Conservation (phyloP, 2,888 invertebrate species). For the Meteorus colon region DNA sequence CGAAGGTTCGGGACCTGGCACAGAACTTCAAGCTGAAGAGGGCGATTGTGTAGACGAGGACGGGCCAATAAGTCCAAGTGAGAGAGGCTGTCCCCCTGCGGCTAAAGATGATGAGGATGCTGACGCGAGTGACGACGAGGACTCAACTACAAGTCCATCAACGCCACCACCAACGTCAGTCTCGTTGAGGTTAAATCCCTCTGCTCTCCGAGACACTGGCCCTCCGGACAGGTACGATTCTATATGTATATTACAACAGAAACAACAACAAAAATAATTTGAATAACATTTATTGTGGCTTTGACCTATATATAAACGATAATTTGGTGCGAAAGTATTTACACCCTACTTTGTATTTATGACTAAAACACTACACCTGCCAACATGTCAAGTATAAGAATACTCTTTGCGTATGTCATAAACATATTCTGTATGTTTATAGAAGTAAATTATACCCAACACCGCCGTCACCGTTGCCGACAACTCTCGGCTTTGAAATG, state of each 20-base stretch:
- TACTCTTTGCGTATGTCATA: constrained; percentile 13
- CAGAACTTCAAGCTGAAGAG: constrained; percentile 76
- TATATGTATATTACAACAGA: background rate
- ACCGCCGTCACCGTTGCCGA: background rate
- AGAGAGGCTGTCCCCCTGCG: constrained; percentile 72
- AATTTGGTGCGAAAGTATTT: background rate
- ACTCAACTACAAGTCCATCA: constrained; percentile 67
- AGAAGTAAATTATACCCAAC: background rate
- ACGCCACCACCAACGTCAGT: constrained; percentile 63
- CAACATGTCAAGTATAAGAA: background rate
- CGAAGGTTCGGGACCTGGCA: constrained; percentile 69
- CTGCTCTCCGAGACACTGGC: constrained; percentile 68
- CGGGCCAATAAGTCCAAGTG: constrained; percentile 75
- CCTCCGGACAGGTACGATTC: constrained; percentile 64
- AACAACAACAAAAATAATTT: background rate
- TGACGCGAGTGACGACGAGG: constrained; percentile 72
- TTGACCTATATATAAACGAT: too few species aligned
- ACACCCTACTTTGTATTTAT: background rate
- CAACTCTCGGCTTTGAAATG: constrained; percentile 22
- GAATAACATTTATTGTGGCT: background rate
- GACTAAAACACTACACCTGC: background rate
- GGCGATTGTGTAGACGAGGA: constrained; percentile 77
- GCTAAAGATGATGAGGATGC: constrained; percentile 74
- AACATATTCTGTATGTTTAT: constrained; percentile 13
- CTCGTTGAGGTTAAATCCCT: constrained; percentile 66